A percentile compares a stretch with the other conserved stretches of the same genome.
phyloP scores from a whole-genome alignment of 2,888 invertebrate genomes.

The Sphecodes monilicornis region DNA sequence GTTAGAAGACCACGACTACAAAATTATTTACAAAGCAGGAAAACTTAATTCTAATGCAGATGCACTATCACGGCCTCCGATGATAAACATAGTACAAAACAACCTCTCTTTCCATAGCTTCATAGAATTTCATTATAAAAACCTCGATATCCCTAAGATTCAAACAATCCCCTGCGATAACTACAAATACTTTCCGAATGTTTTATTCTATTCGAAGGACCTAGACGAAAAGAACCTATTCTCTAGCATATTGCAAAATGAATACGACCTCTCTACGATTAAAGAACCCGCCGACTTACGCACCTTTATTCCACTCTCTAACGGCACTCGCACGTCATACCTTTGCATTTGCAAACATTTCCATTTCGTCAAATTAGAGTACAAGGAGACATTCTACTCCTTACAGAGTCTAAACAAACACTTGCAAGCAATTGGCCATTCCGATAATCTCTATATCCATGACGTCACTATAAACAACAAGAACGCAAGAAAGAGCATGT shows the following conservation, averaged over 20 bases:
- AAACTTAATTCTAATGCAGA: too few relatives aligned
- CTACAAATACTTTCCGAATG: conserved; percentile 24
- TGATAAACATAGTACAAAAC: conserved; percentile 23
- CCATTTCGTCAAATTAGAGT: conserved; percentile 27
- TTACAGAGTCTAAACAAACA: neutral
- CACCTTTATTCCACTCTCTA: conserved; percentile 15
- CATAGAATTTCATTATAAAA: conserved; percentile 27
- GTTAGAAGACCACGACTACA: too few relatives aligned
- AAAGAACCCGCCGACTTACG: too few relatives aligned
- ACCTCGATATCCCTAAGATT: conserved; percentile 21
- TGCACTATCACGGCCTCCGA: conserved; percentile 12
- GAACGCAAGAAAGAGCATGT: conserved; percentile 4
- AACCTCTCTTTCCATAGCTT: conserved; percentile 11
- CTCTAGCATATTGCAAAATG: neutral
- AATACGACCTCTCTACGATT: too few relatives aligned
- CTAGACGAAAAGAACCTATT: conserved; percentile 25
- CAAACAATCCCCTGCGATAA: conserved; percentile 16
- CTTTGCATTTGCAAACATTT: conserved; percentile 13
- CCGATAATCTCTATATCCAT: conserved; percentile 4
- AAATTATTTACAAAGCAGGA: too few relatives aligned
- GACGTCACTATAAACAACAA: conserved; percentile 1
- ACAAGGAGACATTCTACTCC: conserved; percentile 17
- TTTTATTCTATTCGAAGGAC: conserved; percentile 28
- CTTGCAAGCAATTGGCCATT: neutral
- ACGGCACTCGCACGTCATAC: neutral